Base-by-base conservation (phyloP, 2,797 vertebrate genomes). In the Sandelia bainsii region DNA sequence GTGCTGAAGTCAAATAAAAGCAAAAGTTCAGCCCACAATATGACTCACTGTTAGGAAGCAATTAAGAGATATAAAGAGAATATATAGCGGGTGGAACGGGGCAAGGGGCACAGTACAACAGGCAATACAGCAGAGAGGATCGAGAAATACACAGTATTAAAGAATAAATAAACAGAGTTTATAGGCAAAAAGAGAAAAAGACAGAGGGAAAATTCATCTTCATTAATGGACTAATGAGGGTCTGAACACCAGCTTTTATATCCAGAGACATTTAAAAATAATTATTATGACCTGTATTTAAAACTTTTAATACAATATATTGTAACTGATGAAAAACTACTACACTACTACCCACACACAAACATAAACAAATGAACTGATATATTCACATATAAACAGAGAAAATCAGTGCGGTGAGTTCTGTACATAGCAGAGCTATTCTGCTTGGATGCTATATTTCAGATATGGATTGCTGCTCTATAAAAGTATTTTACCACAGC, bases 171-270 rank as follows among this genome's bases (percentile, higher is more conserved):
- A 75, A 57, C 23, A 77, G 53, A 77, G 76, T 83, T 82, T 82
- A 88, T 70, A 73, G 40, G 11, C 22, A 62, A 46, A 82, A 61
- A 74, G 48, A 79, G 42, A 63, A 49, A 76, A 42, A 72, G 37
- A 72, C 48, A 65, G 54, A 73, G 60, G 52, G 32, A 62, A 45
- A 42, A 80, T 87, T 85, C 77, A 90, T 90, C 86, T 89, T 87
- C 89, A 86, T 89, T 90, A 90, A 80, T 93, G 90, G 93, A 93
- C 80, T 88, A 91, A 94, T 93, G 92, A 94, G 91, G 93, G 93
- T 94, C 90, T 93, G 92, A 93, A 94, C 94, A 95, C 94, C 93
- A 94, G 94, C 93, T 94, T 94, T 95, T 95, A 89, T 95, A 94
- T 86, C 69, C 80, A 90, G 87, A 92, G 83, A 91, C 77, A 83